Evolutionary conservation across 2,888 invertebrate genomes (phyloP).

Genomic region (Pollenia griseotomentosa): DNA sequence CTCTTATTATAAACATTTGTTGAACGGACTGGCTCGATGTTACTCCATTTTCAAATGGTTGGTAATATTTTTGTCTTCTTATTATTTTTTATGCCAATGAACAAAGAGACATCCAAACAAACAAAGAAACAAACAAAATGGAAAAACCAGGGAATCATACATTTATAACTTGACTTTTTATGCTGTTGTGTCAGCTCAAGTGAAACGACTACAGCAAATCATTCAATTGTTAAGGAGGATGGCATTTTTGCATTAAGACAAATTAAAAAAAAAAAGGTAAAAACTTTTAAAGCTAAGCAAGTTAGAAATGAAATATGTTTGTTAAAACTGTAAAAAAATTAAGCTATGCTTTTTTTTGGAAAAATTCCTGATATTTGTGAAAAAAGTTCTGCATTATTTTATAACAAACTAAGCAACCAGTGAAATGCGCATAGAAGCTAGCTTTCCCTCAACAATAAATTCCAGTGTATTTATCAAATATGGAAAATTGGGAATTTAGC

Average conservation of each 20-base stretch:
- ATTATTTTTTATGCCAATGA: conserved; percentile 31
- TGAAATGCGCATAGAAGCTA: too few relatives aligned
- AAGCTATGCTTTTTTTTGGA: too few relatives aligned
- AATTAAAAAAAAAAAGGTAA: conserved; percentile 51
- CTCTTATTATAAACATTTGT: conserved; percentile 59
- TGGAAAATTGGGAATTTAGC: too few relatives aligned
- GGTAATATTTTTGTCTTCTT: conserved; percentile 52
- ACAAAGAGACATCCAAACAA: conserved; percentile 25
- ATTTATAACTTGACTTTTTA: conserved; percentile 47
- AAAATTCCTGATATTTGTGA: too few relatives aligned
- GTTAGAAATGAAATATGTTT: background rate
- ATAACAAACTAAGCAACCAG: too few relatives aligned
- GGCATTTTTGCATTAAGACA: conserved; percentile 56
- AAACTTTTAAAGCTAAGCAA: background rate
- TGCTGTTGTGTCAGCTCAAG: conserved; percentile 47
- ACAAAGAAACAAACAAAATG: conserved; percentile 18
- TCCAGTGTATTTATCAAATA: too few relatives aligned
- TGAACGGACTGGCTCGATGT: conserved; percentile 31
- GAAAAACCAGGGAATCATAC: conserved; percentile 7
- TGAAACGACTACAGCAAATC: conserved; percentile 58
- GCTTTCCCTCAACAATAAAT: too few relatives aligned
- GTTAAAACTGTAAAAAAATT: background rate
- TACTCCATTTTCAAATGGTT: conserved; percentile 28
- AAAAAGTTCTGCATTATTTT: too few relatives aligned
- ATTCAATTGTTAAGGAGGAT: conserved; percentile 61